Base-by-base conservation (phyloP, 2,888 invertebrate species). In the Brachylomia viminalis region DNA sequence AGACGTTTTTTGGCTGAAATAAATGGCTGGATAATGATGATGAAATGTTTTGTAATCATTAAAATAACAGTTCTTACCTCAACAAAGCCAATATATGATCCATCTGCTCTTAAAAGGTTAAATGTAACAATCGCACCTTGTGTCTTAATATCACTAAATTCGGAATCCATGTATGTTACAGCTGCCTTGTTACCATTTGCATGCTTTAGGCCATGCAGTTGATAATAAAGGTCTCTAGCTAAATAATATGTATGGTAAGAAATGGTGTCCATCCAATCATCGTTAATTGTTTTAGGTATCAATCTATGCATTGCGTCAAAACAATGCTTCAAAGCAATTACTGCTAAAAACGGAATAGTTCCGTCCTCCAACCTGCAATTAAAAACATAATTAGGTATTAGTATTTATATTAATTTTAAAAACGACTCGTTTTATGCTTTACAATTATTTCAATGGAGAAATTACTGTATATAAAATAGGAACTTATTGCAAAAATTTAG, bases 101-200 rank as follows among this genome's bases (percentile, higher is more conserved):
- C 98, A 95, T 98, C 97, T 58, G 97, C 96, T 86, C 98, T 97
- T 17, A 98, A 92, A 73, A 99, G 94, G 97, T 99, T 99, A 92
- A 99, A 99, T 86, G 98, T 98, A 10, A 99, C 97, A 79, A 98
- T 98, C 58, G 98, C 98, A 17, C 99, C 99, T 95, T 99, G 99
- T 33, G 92, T 95, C 27, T 91, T 88, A 1, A 92, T 91, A 89
- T 97, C 96, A 74, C 95, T 96, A 92, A 98, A 98, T 85, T 97
- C 96, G 0, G 97, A 97, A 91, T 98, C 98, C 90, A 97, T 97
- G 92, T 99, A 99, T 3, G 99, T 93, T 86, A 97, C 94, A 15
- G 97, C 97, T 47, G 98, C 97, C 45, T 97, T 97, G 49, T 95
- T 93, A 0, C 98, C 98, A 96, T 99, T 99, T 27, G 92, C 91